Conservation (phyloP, 2,888 invertebrate species). For the Apotomis capreana region DNA sequence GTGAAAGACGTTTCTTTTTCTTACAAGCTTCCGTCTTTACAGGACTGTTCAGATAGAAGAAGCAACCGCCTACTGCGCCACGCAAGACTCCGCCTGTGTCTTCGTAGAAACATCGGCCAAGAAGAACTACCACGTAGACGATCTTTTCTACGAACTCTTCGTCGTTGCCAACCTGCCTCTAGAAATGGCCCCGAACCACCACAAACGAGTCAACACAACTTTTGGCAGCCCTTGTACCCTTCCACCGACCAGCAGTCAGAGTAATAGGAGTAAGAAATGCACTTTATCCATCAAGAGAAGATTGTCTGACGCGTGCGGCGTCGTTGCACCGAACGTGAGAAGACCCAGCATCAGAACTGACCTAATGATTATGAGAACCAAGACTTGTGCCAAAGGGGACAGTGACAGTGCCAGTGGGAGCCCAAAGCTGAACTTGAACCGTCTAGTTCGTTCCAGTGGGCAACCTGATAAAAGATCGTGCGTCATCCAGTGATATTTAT, state of each 20-base stretch:
- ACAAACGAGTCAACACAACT: constrained; percentile 89
- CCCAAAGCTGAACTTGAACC: constrained; percentile 77
- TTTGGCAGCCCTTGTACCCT: constrained; percentile 90
- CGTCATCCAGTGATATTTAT: constrained; percentile 75
- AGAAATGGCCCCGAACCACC: constrained; percentile 95
- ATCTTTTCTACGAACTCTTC: constrained; percentile 93
- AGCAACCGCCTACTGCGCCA: constrained; percentile 89
- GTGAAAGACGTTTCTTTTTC: neutral
- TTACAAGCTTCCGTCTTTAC: constrained; percentile 39
- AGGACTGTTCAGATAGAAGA: constrained; percentile 91
- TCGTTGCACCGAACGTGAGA: constrained; percentile 93
- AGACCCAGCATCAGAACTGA: constrained; percentile 95
- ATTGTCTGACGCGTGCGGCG: constrained; percentile 93
- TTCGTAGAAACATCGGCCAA: constrained; percentile 94
- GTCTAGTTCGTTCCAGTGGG: constrained; percentile 73
- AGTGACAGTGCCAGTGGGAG: constrained; percentile 84
- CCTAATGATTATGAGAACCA: constrained; percentile 93
- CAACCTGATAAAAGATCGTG: constrained; percentile 78
- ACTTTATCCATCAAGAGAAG: constrained; percentile 92
- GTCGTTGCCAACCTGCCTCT: constrained; percentile 91
- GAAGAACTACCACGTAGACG: constrained; percentile 90
- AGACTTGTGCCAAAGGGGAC: constrained; percentile 89
- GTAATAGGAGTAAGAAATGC: constrained; percentile 87
- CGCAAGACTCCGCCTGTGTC: constrained; percentile 89
- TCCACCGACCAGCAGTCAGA: constrained; percentile 86